Conservation (phyloP, 2,113 vertebrate species). For the Phrynocephalus versicolor region DNA sequence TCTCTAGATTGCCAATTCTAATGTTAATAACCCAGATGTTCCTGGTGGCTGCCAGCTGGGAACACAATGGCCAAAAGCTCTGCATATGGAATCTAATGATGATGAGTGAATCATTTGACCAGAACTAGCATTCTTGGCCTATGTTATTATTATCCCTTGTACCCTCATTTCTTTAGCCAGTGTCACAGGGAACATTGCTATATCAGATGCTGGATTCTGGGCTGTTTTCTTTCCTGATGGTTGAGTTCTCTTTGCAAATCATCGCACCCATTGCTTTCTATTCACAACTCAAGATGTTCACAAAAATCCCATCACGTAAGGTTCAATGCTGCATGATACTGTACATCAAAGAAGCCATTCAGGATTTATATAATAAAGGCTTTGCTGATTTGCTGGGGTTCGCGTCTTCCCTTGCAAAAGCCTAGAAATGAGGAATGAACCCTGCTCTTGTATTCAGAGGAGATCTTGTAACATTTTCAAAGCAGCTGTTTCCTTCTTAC, state of each 20-base stretch:
- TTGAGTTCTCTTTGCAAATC: slow-evolving; percentile 15
- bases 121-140: slow-evolving; percentile 63
- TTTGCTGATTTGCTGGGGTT: not conserved
- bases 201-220: not conserved
- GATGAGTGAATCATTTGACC: slow-evolving; percentile 72
- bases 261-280: not conserved
- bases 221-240: not conserved
- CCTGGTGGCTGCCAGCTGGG: slow-evolving; percentile 75
- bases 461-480: not conserved
- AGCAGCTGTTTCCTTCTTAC: not conserved
- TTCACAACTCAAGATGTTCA: not conserved
- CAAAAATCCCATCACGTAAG: not conserved
- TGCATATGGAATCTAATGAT: slow-evolving; percentile 69
- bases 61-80: slow-evolving; percentile 74
- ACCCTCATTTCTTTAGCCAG: slow-evolving; percentile 54
- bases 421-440: not conserved
- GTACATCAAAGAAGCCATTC: slow-evolving; percentile 1
- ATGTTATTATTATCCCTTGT: slow-evolving; percentile 46
- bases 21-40: slow-evolving; percentile 81
- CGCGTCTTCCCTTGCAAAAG: not conserved
- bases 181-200: slow-evolving; percentile 4
- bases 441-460: not conserved
- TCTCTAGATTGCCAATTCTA: slow-evolving; percentile 79
- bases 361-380: not conserved
- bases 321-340: not conserved